Evolutionary conservation across 2,888 invertebrate genomes (phyloP).

Genomic region (Apodemia mormo): DNA sequence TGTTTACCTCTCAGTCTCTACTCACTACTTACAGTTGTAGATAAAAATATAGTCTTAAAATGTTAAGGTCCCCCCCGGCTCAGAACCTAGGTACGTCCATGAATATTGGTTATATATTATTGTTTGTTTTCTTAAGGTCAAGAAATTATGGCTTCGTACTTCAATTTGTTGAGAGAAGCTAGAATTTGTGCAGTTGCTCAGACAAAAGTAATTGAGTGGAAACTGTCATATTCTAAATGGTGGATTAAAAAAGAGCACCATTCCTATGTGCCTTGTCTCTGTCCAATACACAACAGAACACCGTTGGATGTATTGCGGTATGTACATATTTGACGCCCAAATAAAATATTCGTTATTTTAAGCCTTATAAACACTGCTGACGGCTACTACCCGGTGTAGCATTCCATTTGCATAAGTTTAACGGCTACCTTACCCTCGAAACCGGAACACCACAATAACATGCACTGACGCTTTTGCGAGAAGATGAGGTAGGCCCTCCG

Average conservation of each 20-base stretch:
- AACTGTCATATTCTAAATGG: constrained; percentile 64
- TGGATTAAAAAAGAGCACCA: constrained; percentile 60
- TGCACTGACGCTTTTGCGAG: too few relatives aligned
- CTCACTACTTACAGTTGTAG: too few relatives aligned
- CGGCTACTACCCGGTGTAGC: too few relatives aligned
- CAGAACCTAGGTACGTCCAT: too few relatives aligned
- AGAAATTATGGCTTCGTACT: constrained; percentile 71
- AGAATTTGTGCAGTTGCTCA: constrained; percentile 56
- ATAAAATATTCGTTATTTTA: constrained; percentile 19
- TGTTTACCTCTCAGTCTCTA: too few relatives aligned
- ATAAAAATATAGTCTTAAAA: too few relatives aligned
- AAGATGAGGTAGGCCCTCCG: too few relatives aligned
- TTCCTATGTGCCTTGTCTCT: constrained; percentile 58
- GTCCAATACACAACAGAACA: constrained; percentile 59
- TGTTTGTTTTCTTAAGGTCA: constrained; percentile 52
- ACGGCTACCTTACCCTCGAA: too few relatives aligned
- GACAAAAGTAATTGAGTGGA: constrained; percentile 74
- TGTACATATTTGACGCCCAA: constrained; percentile 43
- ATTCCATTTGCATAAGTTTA: too few relatives aligned
- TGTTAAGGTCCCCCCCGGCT: too few relatives aligned
- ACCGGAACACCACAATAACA: too few relatives aligned
- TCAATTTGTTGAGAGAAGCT: constrained; percentile 60
- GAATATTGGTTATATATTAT: too few relatives aligned
- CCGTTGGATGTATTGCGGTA: constrained; percentile 58
- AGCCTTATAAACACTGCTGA: constrained; percentile 1